Base-by-base conservation (phyloP, 2,888 invertebrate species). In the Eupithecia tripunctaria region DNA sequence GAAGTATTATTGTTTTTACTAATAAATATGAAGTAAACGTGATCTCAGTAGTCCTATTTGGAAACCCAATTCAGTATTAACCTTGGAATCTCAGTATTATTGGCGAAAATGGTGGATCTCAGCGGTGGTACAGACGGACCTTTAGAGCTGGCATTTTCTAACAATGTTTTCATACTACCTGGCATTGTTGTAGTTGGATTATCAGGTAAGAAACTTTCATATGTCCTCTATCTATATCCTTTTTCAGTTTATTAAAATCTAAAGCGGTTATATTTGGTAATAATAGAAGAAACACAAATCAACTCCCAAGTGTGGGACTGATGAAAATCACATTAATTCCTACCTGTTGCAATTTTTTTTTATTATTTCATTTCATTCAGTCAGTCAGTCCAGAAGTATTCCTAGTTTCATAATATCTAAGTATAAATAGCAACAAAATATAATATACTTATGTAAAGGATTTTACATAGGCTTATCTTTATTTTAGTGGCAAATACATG, bases 101-200 rank as follows among this genome's bases (percentile, higher is more conserved):
- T 81, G 38, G 72, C 51, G 68, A 95, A 89, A 88, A 98, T 98
- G 98, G 98, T 98, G 78, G 98, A 98, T 91, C 95, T 98, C 84
- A 96, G 97, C 76, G 97, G 97, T 29, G 96, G 96, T 66, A 95
- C 96, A 74, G 97, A 97, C 82, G 97, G 97, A 10, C 97, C 97
- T 0, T 95, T 97, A 84, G 97, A 98, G 88, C 97, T 98, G 91
- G 97, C 97, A 80, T 98, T 98, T 92, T 97, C 97, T 78, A 98
- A 98, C 92, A 94, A 96, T 62, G 97, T 98, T 80, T 98, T 98
- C 89, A 97, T 98, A 82, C 87, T 98, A 83, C 98, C 98, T 81
- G 98, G 97, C 68, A 96, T 98, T 81, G 95, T 98, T 80, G 96
- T 98, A 81, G 92, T 97, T 80, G 95, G 96, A 80, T 95, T 98